Percentiles rank a stretch among this genome's conserved stretches.
These are phyloP conservation scores for Stichodactyla mertensii DNA, from an alignment of 64 coral and sea anemone genomes.

Conservation along the genomic window DNA sequence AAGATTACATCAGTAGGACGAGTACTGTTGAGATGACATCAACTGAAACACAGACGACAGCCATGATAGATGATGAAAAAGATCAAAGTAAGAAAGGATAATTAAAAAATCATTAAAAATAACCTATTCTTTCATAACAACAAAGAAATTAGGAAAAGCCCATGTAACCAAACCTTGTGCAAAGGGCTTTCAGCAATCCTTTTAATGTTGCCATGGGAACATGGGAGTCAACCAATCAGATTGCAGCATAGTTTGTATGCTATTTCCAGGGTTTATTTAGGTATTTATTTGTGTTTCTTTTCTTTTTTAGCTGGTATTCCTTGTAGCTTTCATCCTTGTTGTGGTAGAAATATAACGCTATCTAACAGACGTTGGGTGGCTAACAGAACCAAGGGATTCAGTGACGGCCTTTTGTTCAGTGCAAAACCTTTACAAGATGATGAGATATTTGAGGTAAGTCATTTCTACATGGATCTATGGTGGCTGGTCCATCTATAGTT, in stretches of 20 bases:
- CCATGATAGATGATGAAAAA: not conserved
- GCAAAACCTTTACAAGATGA: conserved; percentile 82
- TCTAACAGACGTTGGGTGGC: conserved; percentile 63
- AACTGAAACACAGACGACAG: not conserved
- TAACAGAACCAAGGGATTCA: conserved; percentile 53
- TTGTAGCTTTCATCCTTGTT: conserved; percentile 76
- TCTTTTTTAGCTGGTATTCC: conserved; percentile 37
- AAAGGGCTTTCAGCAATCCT: too few relatives aligned
- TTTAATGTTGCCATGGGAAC: too few relatives aligned
- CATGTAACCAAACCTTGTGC: too few relatives aligned
- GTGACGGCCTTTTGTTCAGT: conserved; percentile 70
- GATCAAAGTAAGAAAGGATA: not conserved
- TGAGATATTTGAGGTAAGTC: conserved; percentile 88
- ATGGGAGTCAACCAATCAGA: too few relatives aligned
- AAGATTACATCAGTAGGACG: conserved; percentile 41
- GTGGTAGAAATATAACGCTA: conserved; percentile 79
- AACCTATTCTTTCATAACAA: not conserved
- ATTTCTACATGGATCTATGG: too few relatives aligned
- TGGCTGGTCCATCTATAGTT: too few relatives aligned
- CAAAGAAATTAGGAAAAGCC: not conserved
- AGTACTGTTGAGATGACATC: not conserved
- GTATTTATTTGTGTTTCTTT: not conserved
- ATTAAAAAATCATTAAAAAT: not conserved
- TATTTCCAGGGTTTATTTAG: not conserved
- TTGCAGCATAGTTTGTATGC: not conserved